phyloP scores from a whole-genome alignment of 2,888 invertebrate genomes.

The Crossocerus cetratus region DNA sequence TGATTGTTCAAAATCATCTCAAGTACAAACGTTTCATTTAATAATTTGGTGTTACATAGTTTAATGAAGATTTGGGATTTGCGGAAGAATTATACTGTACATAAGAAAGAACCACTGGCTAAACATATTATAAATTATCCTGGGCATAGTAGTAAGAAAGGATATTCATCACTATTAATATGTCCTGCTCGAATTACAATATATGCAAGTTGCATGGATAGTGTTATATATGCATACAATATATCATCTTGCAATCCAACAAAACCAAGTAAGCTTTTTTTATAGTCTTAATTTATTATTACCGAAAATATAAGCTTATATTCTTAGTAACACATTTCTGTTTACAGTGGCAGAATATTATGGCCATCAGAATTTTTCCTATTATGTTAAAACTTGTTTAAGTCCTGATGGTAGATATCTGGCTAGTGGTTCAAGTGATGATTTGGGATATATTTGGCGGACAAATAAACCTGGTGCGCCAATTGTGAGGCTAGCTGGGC shows the following conservation, averaged over 20 bases:
- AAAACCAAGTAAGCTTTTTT: conserved; percentile 79
- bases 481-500: conserved; percentile 85
- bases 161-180: conserved; percentile 87
- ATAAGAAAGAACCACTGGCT: conserved; percentile 84
- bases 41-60: conserved; percentile 58
- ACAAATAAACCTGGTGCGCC: conserved; percentile 81
- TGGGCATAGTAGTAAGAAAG: conserved; percentile 84
- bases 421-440: conserved; percentile 93
- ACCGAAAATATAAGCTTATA: background rate
- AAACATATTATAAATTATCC: conserved; percentile 86
- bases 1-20: background rate
- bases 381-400: conserved; percentile 90
- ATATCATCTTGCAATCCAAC: conserved; percentile 82
- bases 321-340: background rate
- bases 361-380: conserved; percentile 89
- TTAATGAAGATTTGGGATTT: conserved; percentile 93
- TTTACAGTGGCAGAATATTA: conserved; percentile 74
- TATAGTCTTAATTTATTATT: background rate
- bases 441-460: conserved; percentile 92
- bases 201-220: conserved; percentile 93
- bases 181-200: conserved; percentile 84
- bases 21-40: background rate
- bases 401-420: conserved; percentile 90
- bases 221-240: conserved; percentile 91
- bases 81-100: conserved; percentile 86